Base-by-base conservation (phyloP, 1,140 invertebrate species). In the Bombus impatiens region DNA sequence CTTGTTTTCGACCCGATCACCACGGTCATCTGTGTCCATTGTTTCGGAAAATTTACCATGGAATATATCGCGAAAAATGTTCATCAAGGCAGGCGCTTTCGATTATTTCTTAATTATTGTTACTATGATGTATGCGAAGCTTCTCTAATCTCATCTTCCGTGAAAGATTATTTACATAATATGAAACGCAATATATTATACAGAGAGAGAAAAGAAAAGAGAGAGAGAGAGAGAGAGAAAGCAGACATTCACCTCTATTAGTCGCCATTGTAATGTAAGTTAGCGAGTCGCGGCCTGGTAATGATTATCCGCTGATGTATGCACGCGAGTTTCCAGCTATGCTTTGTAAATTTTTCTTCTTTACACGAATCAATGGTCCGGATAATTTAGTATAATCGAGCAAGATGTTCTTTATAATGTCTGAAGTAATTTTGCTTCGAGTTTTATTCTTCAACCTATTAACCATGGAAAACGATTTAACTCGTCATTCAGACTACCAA, bases 151-250 rank as follows among this genome's bases (percentile, higher is more conserved):
- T 71, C 78, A 53, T 10, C 67, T 57, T 44, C 65, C 65, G 65
- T 40, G 44, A 37, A 80, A 67, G 44, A 81, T 81, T 81, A 81
- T 81, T 81, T 81, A 62, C 47, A 59, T 81, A 81, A 81, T 81
- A 68, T n/a, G 35, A 42, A 57, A 71, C 44, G 35, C 44, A 67
- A 71, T 71, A 71, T 57, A 25, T 32, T 47, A 47, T 47, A 47
- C 44, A 47, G 15, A 47, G 1, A 18, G 15, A 18, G 44, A 47
- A 15, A 47, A 15, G 15, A 15, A 47, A 13, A 13, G 1, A 44
- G 42, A 44, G 12, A 18, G 13, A 47, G 13, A 47, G 44, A 47
- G 44, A 15, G 44, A 47, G 15, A 47, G 15, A 18, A 6, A 47
- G 15, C 65, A 57, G 67, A 44, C 44, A 57, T 80, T 81, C 78